Conservation (phyloP, 2,113 vertebrate genomes). For the Crypturellus undulatus region DNA sequence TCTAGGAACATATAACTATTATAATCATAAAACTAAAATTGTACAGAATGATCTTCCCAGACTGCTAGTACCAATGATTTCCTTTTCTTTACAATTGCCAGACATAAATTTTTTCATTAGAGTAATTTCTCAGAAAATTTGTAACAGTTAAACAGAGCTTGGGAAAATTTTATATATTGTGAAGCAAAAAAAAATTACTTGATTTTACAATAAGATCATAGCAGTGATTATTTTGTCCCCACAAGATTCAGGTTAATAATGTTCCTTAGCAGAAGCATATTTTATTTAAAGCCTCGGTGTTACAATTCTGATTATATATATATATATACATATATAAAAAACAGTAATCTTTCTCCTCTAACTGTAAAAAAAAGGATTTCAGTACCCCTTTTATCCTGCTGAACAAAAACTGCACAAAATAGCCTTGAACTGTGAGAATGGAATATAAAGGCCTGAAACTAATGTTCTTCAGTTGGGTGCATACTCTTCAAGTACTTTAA, state of each 20-base stretch:
- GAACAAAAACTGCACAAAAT: not conserved
- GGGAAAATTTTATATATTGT: not conserved
- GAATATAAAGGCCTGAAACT: not conserved
- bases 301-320: not conserved
- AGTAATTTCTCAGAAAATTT: not conserved
- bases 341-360: not conserved
- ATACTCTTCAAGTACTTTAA: not conserved
- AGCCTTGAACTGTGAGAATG: not conserved
- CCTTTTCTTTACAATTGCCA: fast-evolving
- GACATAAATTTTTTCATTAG: not conserved
- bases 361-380: not conserved
- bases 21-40: not conserved
- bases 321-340: not conserved
- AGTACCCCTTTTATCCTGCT: not conserved
- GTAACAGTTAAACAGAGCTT: not conserved
- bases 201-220: not conserved
- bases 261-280: not conserved
- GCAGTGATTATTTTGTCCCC: not conserved
- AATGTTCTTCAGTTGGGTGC: not conserved
- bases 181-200: not conserved
- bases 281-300: not conserved
- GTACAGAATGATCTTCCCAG: not conserved
- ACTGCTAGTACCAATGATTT: not conserved
- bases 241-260: not conserved
- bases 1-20: not conserved